Conservation (phyloP, 2,888 invertebrate genomes). For the Lepidocyrtinus sp. region DNA sequence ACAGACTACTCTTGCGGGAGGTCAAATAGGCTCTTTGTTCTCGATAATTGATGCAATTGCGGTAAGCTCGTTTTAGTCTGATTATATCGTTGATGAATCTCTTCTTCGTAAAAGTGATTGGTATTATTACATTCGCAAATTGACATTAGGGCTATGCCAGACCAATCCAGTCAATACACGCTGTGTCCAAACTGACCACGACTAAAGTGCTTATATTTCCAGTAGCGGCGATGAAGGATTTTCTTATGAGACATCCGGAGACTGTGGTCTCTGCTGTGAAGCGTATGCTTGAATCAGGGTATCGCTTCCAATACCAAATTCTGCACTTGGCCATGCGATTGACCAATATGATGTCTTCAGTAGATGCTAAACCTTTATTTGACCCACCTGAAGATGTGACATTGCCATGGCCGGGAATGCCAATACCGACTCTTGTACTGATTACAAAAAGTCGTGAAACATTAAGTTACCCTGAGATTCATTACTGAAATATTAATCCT, state of each 20-base stretch:
- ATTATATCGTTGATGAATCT: background rate
- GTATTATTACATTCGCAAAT: background rate
- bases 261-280: slow-evolving; percentile 19
- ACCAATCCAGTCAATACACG: slow-evolving; percentile 27
- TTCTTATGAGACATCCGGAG: slow-evolving; percentile 28
- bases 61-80: slow-evolving; percentile 28
- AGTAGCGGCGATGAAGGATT: slow-evolving; percentile 37
- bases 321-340: slow-evolving; percentile 37
- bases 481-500: background rate
- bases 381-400: slow-evolving; percentile 19
- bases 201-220: slow-evolving; percentile 50
- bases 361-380: background rate
- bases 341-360: background rate
- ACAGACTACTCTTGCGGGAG: slow-evolving; percentile 31
- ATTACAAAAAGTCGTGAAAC: too few relatives aligned
- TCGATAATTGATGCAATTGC: slow-evolving; percentile 41
- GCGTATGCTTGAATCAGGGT: slow-evolving; percentile 30
- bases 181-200: slow-evolving; percentile 34
- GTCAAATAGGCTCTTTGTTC: slow-evolving; percentile 38
- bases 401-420: background rate
- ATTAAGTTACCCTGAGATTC: background rate
- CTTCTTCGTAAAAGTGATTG: background rate
- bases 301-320: slow-evolving; percentile 45
- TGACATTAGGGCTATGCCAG: slow-evolving; percentile 11
- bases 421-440: slow-evolving; percentile 1